Percentiles rank a stretch among this genome's conserved stretches.
Conservation (phyloP, 2,113 vertebrate species). For the Podilymbus podiceps region DNA sequence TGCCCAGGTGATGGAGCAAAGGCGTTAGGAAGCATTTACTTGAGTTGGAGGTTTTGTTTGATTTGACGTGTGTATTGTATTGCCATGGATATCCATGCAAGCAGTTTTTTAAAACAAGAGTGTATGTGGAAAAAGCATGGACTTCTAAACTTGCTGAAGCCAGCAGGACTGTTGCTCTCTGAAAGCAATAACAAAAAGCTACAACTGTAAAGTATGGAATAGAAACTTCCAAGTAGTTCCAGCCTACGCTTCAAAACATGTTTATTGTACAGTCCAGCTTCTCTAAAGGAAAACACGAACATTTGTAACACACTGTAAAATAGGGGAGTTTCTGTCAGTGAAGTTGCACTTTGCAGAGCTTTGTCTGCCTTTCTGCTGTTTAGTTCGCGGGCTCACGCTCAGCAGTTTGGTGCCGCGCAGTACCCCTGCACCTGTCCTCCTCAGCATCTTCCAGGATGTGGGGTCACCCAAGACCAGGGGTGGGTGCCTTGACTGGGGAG, state of each 20-base stretch:
- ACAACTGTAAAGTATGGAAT: not conserved
- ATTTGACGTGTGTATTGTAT: not conserved
- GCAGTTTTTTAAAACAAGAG: not conserved
- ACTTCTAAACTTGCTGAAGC: not conserved
- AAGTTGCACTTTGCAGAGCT: not conserved
- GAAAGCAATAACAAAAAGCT: not conserved
- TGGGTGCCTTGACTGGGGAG: not conserved
- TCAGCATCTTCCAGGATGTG: not conserved
- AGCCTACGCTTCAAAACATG: not conserved
- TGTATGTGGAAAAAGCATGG: not conserved
- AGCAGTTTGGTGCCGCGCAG: not conserved
- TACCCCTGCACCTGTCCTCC: not conserved
- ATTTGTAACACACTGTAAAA: not conserved
- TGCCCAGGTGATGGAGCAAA: not conserved
- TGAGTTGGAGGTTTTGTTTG: not conserved
- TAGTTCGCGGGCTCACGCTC: accelerated
- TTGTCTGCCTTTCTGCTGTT: not conserved
- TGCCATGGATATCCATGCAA: not conserved
- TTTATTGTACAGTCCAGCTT: not conserved
- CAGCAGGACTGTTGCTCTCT: not conserved
- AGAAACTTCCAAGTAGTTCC: not conserved
- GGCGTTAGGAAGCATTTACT: not conserved
- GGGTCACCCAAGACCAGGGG: not conserved
- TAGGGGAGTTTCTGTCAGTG: not conserved
- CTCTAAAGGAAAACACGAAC: not conserved